Conservation (phyloP, 2,888 invertebrate species). For the Venusia cambrica region DNA sequence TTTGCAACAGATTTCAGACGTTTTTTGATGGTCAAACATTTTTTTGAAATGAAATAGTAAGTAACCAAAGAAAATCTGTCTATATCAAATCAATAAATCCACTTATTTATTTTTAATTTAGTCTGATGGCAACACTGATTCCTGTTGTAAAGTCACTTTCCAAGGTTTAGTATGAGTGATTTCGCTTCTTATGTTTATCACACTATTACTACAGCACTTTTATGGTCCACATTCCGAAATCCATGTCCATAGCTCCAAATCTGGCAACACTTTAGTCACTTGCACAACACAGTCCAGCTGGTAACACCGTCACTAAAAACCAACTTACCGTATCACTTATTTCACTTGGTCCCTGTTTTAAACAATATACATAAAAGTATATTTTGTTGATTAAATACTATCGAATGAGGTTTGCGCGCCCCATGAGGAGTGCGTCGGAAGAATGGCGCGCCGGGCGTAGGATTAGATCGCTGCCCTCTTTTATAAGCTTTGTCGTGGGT, state of each 20-base stretch:
- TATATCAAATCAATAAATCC: not conserved
- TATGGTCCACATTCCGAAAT: slow-evolving; percentile 45
- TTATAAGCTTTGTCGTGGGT: slow-evolving; percentile 75
- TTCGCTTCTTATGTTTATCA: slow-evolving; percentile 33
- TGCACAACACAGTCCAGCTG: slow-evolving; percentile 70
- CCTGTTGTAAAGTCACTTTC: slow-evolving; percentile 35
- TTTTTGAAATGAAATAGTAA: slow-evolving; percentile 3
- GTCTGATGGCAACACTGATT: slow-evolving; percentile 59
- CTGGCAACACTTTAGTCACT: slow-evolving; percentile 66
- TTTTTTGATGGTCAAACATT: too few relatives aligned
- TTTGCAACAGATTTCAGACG: slow-evolving; percentile 23
- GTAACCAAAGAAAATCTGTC: slow-evolving; percentile 1
- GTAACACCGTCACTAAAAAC: slow-evolving; percentile 57
- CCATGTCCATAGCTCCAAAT: slow-evolving; percentile 23
- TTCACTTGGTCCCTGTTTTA: slow-evolving; percentile 75
- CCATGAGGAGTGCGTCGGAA: slow-evolving; percentile 74
- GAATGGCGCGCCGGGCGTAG: slow-evolving; percentile 75
- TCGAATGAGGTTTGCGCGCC: slow-evolving; percentile 75
- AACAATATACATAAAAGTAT: slow-evolving; percentile 57
- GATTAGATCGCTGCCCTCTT: slow-evolving; percentile 65
- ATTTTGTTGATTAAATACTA: slow-evolving; percentile 62
- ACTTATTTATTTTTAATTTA: slow-evolving; percentile 5
- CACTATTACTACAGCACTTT: slow-evolving; percentile 35
- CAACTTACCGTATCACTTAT: slow-evolving; percentile 78
- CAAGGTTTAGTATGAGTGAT: slow-evolving; percentile 32